Evolutionary conservation across 2,113 vertebrate species (phyloP).

Genomic region (Siphamia tubifer): DNA sequence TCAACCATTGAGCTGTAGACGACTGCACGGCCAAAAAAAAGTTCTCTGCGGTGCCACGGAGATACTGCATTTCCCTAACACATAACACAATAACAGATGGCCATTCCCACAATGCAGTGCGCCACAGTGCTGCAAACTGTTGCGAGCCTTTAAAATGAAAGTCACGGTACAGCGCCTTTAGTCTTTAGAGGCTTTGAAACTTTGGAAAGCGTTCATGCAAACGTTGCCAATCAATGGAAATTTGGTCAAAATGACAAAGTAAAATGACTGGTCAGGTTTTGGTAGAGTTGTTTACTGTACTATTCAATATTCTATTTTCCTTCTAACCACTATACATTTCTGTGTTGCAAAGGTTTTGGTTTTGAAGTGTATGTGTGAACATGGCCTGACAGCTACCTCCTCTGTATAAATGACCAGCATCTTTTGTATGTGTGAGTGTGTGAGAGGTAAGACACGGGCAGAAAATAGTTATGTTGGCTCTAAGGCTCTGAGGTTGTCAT

Average conservation of each 20-base stretch:
- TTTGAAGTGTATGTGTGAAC: constrained; percentile 42
- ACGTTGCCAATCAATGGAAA: background rate
- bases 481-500: constrained; percentile 53
- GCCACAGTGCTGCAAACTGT: background rate
- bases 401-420: constrained; percentile 27
- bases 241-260: background rate
- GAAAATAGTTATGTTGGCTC: constrained; percentile 30
- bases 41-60: background rate
- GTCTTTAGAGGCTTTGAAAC: background rate
- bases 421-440: background rate
- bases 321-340: background rate
- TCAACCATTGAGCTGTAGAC: background rate
- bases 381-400: constrained; percentile 20
- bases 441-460: background rate
- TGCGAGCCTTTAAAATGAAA: background rate
- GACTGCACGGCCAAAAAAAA: background rate
- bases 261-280: constrained; percentile 6
- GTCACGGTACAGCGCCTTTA: background rate
- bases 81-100: constrained; percentile 13
- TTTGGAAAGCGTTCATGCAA: background rate
- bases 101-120: background rate
- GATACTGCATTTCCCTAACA: background rate
- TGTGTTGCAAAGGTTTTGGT: constrained; percentile 14
- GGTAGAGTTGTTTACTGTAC: constrained; percentile 4
- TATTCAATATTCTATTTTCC: constrained; percentile 27